Conservation (phyloP, 2,113 vertebrate genomes). For the Dicaeum eximium region DNA sequence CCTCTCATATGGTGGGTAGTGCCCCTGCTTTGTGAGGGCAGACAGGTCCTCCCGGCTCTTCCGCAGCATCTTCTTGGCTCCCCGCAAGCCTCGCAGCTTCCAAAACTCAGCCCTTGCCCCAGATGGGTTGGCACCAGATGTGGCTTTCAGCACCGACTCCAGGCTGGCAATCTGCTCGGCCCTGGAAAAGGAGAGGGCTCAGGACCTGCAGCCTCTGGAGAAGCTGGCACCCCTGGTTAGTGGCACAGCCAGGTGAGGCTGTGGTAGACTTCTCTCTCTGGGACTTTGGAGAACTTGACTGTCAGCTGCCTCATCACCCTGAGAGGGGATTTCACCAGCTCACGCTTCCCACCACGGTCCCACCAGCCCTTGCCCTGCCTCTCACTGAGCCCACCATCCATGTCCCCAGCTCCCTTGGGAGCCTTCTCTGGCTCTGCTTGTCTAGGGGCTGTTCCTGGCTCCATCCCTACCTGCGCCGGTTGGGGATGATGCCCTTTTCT, state of each 20-base stretch:
- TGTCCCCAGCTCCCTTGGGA: background rate
- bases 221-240: rapidly evolving
- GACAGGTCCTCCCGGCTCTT: conserved; percentile 88
- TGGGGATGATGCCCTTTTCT: conserved; percentile 92
- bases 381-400: background rate
- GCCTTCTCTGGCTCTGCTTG: background rate
- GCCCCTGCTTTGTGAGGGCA: conserved; percentile 89
- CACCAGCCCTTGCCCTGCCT: background rate
- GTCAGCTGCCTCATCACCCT: background rate
- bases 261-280: background rate
- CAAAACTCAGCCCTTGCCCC: conserved; percentile 91
- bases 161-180: conserved; percentile 86
- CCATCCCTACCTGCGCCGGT: conserved; percentile 77
- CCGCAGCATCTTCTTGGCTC: conserved; percentile 83
- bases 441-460: background rate
- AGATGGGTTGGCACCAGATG: conserved; percentile 22
- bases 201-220: background rate
- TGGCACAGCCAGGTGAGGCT: background rate
- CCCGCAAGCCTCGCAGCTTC: conserved; percentile 92
- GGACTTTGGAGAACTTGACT: background rate
- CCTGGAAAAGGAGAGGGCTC: conserved; percentile 66
- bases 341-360: rapidly evolving
- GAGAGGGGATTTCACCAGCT: background rate
- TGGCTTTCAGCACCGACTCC: conserved; percentile 77
- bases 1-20: conserved; percentile 89